These are phyloP conservation scores for Eclectus roratus DNA, from an alignment of 2,113 vertebrate species.

Conservation along the genomic window DNA sequence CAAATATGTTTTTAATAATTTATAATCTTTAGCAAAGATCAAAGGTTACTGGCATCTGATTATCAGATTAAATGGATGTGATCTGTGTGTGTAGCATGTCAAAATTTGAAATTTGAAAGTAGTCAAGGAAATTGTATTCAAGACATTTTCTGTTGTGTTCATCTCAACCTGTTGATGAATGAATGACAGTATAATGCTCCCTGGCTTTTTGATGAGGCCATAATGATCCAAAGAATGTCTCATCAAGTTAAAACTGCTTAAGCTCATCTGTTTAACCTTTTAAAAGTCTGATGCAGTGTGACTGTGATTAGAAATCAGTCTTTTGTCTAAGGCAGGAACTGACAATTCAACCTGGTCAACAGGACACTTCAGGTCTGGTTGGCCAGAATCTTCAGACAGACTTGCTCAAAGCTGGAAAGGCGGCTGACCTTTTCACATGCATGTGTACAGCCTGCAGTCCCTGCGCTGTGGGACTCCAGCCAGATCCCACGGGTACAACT, in stretches of 20 bases:
- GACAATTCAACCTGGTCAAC: not conserved
- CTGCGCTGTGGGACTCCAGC: too few relatives aligned
- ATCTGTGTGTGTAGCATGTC: not conserved
- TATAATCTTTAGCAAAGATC: not conserved
- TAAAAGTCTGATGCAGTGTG: not conserved
- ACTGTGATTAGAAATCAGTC: not conserved
- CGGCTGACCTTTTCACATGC: not conserved
- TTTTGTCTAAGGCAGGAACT: not conserved
- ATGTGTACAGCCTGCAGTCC: fast-evolving
- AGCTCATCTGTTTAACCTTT: slow-evolving; percentile 29
- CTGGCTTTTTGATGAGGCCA: slow-evolving; percentile 22
- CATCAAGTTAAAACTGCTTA: slow-evolving; percentile 27
- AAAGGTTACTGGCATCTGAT: slow-evolving; percentile 12
- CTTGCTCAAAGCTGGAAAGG: not conserved
- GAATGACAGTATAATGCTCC: slow-evolving; percentile 31
- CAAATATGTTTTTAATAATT: not conserved
- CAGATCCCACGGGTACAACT: not conserved
- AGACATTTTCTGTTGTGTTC: slow-evolving; percentile 28
- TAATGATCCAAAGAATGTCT: slow-evolving; percentile 58
- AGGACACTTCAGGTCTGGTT: not conserved
- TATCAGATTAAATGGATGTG: not conserved
- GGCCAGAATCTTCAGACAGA: not conserved
- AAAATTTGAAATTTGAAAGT: not conserved
- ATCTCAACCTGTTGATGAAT: slow-evolving; percentile 20
- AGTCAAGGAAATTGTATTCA: slow-evolving; percentile 15